Evolutionary conservation across 2,888 invertebrate species (phyloP).

Genomic region (Phlogophora meticulosa): DNA sequence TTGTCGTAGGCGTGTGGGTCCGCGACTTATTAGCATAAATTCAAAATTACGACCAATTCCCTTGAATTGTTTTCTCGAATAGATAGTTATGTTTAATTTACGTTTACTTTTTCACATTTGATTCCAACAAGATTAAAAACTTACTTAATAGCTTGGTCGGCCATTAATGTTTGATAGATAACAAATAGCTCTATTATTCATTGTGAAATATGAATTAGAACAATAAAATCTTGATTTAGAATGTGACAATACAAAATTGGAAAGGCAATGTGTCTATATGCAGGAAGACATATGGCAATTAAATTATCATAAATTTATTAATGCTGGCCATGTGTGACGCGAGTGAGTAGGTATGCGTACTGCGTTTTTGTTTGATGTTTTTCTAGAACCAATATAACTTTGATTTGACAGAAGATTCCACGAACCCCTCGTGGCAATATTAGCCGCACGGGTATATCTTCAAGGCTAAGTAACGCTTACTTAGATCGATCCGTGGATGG

Average conservation of each 20-base stretch:
- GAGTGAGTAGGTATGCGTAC: neutral
- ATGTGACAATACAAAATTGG: slow-evolving; percentile 62
- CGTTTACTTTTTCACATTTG: slow-evolving; percentile 63
- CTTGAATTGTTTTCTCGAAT: slow-evolving; percentile 78
- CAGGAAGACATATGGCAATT: slow-evolving; percentile 32
- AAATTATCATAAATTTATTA: slow-evolving; percentile 56
- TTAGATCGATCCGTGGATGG: too few species aligned
- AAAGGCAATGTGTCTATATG: slow-evolving; percentile 33
- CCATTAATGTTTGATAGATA: slow-evolving; percentile 59
- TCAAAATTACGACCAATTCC: slow-evolving; percentile 80
- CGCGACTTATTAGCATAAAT: slow-evolving; percentile 81
- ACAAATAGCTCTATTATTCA: slow-evolving; percentile 63
- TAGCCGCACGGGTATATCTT: too few species aligned
- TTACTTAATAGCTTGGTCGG: slow-evolving; percentile 58
- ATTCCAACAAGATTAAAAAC: slow-evolving; percentile 58
- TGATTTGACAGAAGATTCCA: too few species aligned
- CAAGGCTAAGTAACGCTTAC: too few species aligned
- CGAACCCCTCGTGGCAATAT: too few species aligned
- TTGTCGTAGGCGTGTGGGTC: slow-evolving; percentile 79
- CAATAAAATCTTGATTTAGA: slow-evolving; percentile 63
- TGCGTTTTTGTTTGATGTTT: slow-evolving; percentile 11
- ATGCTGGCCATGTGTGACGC: slow-evolving; percentile 13
- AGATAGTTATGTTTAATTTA: slow-evolving; percentile 76
- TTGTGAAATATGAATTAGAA: slow-evolving; percentile 60
- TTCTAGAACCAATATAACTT: slow-evolving; percentile 13